Evolutionary conservation across 2,797 vertebrate species (phyloP).

Genomic region (Myiothlypis coronata): DNA sequence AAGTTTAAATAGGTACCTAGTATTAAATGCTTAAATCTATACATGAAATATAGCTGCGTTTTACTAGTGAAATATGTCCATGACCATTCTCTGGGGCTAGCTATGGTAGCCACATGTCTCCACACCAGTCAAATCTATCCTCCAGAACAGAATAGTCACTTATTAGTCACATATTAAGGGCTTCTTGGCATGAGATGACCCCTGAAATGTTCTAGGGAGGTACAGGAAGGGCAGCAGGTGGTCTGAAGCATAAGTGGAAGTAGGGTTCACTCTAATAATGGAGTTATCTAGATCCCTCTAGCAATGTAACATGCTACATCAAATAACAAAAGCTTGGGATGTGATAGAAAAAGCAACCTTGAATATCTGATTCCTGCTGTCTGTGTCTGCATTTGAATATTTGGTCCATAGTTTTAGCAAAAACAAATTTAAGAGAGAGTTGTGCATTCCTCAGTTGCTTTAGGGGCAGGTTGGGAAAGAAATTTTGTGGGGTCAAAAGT

Average conservation of each 20-base stretch:
- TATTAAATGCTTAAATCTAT: neutral
- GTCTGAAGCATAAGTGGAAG: neutral
- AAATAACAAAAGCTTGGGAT: neutral
- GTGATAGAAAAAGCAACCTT: neutral
- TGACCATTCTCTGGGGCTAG: neutral
- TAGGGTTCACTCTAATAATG: neutral
- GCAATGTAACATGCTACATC: neutral
- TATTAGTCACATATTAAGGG: neutral
- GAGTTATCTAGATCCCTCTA: neutral
- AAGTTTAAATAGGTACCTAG: neutral
- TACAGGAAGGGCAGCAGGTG: neutral
- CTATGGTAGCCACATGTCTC: neutral
- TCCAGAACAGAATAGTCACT: neutral
- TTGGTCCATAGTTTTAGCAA: neutral
- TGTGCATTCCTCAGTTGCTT: neutral
- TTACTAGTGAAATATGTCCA: neutral
- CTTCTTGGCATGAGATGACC: neutral
- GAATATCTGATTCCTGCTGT: neutral
- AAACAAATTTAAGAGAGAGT: neutral
- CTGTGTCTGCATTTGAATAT: neutral
- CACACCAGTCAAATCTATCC: neutral
- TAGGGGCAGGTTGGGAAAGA: neutral
- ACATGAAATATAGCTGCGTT: neutral
- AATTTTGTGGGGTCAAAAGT: neutral
- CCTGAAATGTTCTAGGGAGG: neutral